phyloP scores from a whole-genome alignment of 2,113 vertebrate species.

The Centropus bengalensis region DNA sequence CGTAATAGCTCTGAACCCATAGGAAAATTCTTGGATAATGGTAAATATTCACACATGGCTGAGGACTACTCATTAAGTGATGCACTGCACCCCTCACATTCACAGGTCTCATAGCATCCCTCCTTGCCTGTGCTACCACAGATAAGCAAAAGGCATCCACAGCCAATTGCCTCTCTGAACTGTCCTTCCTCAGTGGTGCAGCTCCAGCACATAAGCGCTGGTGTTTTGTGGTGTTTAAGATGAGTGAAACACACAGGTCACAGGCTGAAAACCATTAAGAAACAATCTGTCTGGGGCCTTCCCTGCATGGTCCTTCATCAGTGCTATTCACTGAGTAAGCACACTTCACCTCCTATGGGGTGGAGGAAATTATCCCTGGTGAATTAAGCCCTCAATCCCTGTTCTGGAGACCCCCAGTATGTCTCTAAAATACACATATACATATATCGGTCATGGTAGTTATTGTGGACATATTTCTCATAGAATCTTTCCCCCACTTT shows the following conservation, averaged over 20 bases:
- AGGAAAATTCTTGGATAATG: neutral
- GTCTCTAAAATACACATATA: neutral
- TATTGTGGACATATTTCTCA: neutral
- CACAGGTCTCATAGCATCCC: neutral
- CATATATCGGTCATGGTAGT: neutral
- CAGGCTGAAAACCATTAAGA: slow-evolving; percentile 11
- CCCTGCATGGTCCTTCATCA: neutral
- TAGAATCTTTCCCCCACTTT: neutral
- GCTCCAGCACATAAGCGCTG: neutral
- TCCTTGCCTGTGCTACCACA: neutral
- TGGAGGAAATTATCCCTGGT: neutral
- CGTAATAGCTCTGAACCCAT: neutral
- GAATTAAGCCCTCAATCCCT: neutral
- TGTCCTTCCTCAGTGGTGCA: neutral
- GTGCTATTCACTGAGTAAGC: neutral
- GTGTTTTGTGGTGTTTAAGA: neutral
- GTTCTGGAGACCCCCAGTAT: neutral
- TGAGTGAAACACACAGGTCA: neutral
- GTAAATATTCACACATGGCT: neutral
- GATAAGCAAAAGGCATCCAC: neutral
- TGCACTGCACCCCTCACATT: neutral
- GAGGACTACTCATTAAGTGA: neutral
- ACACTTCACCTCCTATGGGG: slow-evolving; percentile 7
- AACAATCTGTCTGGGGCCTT: neutral
- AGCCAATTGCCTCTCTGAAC: neutral